These are phyloP conservation scores for Nemoura dubitans DNA, from an alignment of 2,888 invertebrate species.

Conservation along the genomic window DNA sequence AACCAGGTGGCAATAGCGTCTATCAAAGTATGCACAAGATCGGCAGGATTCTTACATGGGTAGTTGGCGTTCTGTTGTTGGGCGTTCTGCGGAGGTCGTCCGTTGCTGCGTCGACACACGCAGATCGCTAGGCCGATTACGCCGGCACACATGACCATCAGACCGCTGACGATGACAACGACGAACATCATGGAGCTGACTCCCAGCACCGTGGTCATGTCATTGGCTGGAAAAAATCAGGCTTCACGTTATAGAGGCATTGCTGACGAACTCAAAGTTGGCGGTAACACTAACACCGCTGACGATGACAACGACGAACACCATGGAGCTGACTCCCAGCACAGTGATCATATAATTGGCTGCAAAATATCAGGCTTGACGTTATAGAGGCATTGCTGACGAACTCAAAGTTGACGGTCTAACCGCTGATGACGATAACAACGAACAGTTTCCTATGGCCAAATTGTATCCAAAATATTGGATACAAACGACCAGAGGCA, in stretches of 20 bases:
- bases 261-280: too few species aligned
- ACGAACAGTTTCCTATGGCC: slow-evolving; percentile 81
- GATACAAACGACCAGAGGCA: background rate
- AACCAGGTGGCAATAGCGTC: too few species aligned
- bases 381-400: too few species aligned
- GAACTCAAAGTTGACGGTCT: too few species aligned
- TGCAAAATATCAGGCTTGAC: slow-evolving; percentile 29
- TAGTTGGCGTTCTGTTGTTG: slow-evolving; percentile 55
- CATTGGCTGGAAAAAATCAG: slow-evolving; percentile 45
- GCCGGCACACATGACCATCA: slow-evolving; percentile 74
- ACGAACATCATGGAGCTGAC: slow-evolving; percentile 81
- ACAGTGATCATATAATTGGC: slow-evolving; percentile 66
- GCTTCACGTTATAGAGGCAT: too few species aligned
- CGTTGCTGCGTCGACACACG: slow-evolving; percentile 73
- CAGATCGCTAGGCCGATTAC: slow-evolving; percentile 78
- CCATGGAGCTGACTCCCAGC: slow-evolving; percentile 77
- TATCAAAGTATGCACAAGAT: background rate
- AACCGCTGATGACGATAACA: slow-evolving; percentile 73
- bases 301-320: slow-evolving; percentile 79
- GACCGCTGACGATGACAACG: slow-evolving; percentile 73
- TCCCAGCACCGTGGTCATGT: slow-evolving; percentile 72
- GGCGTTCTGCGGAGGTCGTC: background rate
- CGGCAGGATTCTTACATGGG: slow-evolving; percentile 44
- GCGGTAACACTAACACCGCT: slow-evolving; percentile 61
- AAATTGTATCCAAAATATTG: slow-evolving; percentile 53